A percentile compares a stretch with the other conserved stretches of the same genome.
These are phyloP conservation scores for Taeniopygia guttata DNA, from an alignment of 2,797 vertebrate genomes.

Conservation along the genomic window DNA sequence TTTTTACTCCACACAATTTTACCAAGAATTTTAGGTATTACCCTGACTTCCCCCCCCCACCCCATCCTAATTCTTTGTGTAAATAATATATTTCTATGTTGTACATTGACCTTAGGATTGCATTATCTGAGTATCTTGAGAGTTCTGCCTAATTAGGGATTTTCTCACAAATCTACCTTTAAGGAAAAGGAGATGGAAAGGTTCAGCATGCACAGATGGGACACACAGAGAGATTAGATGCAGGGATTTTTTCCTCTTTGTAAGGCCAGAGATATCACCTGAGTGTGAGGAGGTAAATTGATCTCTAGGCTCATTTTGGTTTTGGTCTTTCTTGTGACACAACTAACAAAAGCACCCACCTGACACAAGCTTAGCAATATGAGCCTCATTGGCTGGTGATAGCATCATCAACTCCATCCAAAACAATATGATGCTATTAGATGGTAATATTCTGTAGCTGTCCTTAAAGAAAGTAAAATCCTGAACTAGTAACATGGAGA, in stretches of 20 bases:
- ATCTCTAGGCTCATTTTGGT: neutral
- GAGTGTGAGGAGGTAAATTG: neutral
- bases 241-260: neutral
- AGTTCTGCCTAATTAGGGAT: neutral
- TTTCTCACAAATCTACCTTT: neutral
- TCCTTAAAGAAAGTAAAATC: neutral
- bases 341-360: neutral
- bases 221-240: neutral
- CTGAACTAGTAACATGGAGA: accelerated
- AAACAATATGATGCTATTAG: neutral
- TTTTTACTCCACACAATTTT: neutral
- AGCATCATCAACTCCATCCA: neutral
- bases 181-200: neutral
- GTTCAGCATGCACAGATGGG: neutral
- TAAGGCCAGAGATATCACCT: neutral
- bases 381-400: neutral
- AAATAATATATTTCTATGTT: neutral
- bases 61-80: neutral
- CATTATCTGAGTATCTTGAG: neutral
- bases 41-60: neutral
- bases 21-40: neutral
- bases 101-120: neutral
- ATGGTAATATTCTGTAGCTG: neutral
- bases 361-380: neutral
- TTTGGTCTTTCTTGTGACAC: neutral